Evolutionary conservation across 2,888 invertebrate genomes (phyloP).

Genomic region (Pantelozetes paolii): DNA sequence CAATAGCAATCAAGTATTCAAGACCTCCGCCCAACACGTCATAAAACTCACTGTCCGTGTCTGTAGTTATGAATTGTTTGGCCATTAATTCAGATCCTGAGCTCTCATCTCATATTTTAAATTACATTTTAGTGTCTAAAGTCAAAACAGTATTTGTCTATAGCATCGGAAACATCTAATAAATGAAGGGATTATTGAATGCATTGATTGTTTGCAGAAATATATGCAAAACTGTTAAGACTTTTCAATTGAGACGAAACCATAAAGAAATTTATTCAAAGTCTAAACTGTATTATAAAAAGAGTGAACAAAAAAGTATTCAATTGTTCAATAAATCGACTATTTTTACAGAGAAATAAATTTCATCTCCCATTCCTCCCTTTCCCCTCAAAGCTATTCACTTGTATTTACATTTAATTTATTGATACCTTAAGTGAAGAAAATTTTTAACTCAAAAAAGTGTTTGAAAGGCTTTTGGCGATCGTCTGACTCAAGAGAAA

Average conservation of each 20-base stretch:
- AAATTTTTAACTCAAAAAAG: neutral
- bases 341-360: neutral
- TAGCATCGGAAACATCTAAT: too few species aligned
- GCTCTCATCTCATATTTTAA: too few species aligned
- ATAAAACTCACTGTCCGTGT: conserved; percentile 3
- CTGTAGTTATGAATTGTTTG: neutral
- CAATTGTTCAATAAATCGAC: neutral
- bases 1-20: conserved; percentile 3
- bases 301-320: too few species aligned
- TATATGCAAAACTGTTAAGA: too few species aligned
- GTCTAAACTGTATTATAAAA: too few species aligned
- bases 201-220: too few species aligned
- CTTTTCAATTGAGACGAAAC: too few species aligned
- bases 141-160: too few species aligned
- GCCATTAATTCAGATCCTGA: neutral
- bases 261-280: too few species aligned
- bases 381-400: neutral
- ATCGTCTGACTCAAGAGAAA: too few species aligned
- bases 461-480: neutral
- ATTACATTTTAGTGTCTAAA: too few species aligned
- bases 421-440: neutral
- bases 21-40: conserved; percentile 8
- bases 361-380: neutral
- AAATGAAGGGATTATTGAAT: too few species aligned
- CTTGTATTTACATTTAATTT: neutral